phyloP scores from a whole-genome alignment of 1,140 invertebrate genomes.

The Spodoptera litura region DNA sequence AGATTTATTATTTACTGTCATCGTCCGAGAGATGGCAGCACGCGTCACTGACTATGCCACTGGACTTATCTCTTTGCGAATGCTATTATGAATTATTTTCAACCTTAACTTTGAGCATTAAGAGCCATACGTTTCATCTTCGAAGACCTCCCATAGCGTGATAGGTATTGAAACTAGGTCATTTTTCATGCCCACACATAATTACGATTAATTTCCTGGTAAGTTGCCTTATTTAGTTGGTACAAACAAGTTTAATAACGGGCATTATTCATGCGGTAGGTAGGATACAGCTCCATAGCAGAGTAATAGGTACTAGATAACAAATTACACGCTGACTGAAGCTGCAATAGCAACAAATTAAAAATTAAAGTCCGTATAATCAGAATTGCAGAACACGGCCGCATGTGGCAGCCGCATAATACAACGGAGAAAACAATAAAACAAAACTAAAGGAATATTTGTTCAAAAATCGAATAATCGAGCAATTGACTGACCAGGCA shows the following conservation, averaged over 20 bases:
- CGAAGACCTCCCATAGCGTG: conserved; percentile 71
- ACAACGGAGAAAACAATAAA: conserved; percentile 50
- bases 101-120: conserved; percentile 20
- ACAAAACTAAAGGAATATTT: conserved; percentile 56
- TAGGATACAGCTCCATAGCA: background rate
- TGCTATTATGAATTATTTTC: conserved; percentile 41
- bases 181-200: conserved; percentile 43
- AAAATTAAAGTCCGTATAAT: conserved; percentile 31
- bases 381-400: conserved; percentile 13
- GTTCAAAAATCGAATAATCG: conserved; percentile 61
- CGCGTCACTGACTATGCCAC: conserved; percentile 77
- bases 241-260: conserved; percentile 16
- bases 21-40: conserved; percentile 82
- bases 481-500: conserved; percentile 62
- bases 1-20: conserved; percentile 84
- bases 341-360: conserved; percentile 9
- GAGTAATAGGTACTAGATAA: background rate
- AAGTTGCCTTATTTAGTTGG: conserved; percentile 19
- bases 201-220: conserved; percentile 40
- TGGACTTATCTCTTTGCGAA: conserved; percentile 66
- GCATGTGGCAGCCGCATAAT: conserved; percentile 15
- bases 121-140: conserved; percentile 44
- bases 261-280: background rate
- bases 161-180: conserved; percentile 41
- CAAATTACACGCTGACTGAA: conserved; percentile 4